phyloP scores from a whole-genome alignment of 1,140 invertebrate genomes.

The Pseudomyrmex sp. region DNA sequence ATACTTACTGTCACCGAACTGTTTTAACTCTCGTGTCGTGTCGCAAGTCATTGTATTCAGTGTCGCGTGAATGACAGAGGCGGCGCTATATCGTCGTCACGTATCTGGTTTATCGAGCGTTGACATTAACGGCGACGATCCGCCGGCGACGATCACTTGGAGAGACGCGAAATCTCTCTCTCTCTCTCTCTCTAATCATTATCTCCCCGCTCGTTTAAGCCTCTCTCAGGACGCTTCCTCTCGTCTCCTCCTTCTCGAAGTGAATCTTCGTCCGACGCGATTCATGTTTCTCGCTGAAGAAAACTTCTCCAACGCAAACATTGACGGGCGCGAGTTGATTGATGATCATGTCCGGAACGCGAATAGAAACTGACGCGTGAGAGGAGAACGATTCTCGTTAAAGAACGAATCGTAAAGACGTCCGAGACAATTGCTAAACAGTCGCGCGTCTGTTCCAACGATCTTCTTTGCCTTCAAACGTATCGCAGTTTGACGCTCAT shows the following conservation, averaged over 20 bases:
- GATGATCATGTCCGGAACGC: slow-evolving; percentile 41
- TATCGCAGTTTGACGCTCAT: slow-evolving; percentile 30
- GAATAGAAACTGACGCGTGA: slow-evolving; percentile 34
- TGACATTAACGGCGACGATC: slow-evolving; percentile 38
- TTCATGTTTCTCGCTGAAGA: slow-evolving; percentile 5
- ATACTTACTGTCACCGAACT: background rate
- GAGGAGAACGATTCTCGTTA: slow-evolving; percentile 23
- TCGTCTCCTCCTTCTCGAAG: background rate
- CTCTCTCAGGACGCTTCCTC: background rate
- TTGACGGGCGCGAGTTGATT: slow-evolving; percentile 33
- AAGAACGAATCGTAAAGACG: slow-evolving; percentile 50
- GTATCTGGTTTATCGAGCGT: slow-evolving; percentile 40
- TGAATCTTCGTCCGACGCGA: background rate
- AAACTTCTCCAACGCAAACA: slow-evolving; percentile 32
- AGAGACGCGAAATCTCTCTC: slow-evolving; percentile 15
- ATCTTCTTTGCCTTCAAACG: background rate
- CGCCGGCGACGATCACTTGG: slow-evolving; percentile 23
- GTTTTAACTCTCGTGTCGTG: background rate
- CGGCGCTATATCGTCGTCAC: background rate
- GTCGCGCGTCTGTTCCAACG: background rate
- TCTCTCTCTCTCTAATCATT: background rate
- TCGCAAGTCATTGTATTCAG: background rate
- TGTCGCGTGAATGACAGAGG: slow-evolving; percentile 9
- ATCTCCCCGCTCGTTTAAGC: background rate
- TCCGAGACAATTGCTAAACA: slow-evolving; percentile 52